Base-by-base conservation (phyloP, 2,113 vertebrate genomes). In the Saimiri boliviensis region DNA sequence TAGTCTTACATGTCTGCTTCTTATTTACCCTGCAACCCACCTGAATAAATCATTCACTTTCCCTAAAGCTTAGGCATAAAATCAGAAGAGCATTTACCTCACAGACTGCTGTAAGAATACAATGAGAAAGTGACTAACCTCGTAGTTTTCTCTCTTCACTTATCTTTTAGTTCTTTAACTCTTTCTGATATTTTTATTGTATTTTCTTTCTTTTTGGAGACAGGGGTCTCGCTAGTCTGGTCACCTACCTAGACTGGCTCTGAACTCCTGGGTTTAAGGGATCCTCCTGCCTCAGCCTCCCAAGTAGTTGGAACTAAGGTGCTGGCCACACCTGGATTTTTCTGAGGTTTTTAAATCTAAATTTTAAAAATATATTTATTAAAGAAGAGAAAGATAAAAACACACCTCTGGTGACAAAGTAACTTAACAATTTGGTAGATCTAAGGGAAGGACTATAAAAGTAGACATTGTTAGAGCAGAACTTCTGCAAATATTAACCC, bases 331-430 rank as follows among this genome's bases (percentile, higher is more conserved):
- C 11, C 56, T 77, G 23, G 20, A 16, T 56, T 42, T 90, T 91
- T 80, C 52, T 92, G 63, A 60, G 56, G 52, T n/a, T 88, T 94
- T n/a, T 60, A 81, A 81, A 66, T 66, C 32, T 92, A 71, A 96
- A 83, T 95, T 83, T 94, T 45, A 71, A 7, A 30, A 30, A 30
- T 63, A 73, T 8, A 74, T 58, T 84, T 93, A 91, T 49, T 58
- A 47, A 71, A 90, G 16, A 81, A 66, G 95, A 71, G 32, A 66
- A 97, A 56, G 27, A 73, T 81, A 83, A 40, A 95, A 56, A 68
- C 20, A 88, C 6, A 77, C 13, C 73, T 89, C 25, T 84, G 10
- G 63, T 71, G 23, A 71, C 6, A 92, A 91, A 96, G 20, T 42
- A 68, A 16, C 66, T 89, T 74, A 45, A 49, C 23, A 84, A 63